Percentiles rank a stretch among this genome's conserved stretches.
phyloP scores from a whole-genome alignment of 2,113 vertebrate genomes.

The Bubo blakistoni region DNA sequence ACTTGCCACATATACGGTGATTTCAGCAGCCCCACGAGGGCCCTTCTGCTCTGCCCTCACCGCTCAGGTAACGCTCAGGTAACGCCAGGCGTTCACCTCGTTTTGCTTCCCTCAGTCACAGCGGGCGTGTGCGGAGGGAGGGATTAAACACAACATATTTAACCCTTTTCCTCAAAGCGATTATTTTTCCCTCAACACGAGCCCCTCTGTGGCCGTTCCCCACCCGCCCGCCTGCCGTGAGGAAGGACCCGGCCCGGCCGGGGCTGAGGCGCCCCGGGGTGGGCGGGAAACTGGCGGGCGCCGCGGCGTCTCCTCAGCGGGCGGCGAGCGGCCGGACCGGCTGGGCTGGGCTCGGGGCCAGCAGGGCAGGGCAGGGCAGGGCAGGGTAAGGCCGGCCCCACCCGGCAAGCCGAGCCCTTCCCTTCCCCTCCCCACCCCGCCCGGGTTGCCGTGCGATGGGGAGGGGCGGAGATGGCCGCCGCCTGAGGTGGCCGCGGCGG shows the following conservation, averaged over 20 bases:
- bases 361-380: not conserved
- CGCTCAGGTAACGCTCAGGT: not conserved
- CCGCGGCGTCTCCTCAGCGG: not conserved
- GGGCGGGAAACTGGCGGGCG: not conserved
- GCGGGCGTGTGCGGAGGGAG: not conserved
- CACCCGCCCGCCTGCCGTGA: not conserved
- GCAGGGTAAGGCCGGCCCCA: not conserved
- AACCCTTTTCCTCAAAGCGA: not conserved
- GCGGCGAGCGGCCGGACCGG: not conserved
- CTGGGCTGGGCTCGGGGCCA: too few species aligned
- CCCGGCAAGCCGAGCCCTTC: not conserved
- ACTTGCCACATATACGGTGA: rapidly evolving
- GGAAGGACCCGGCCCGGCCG: not conserved
- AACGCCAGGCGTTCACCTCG: not conserved
- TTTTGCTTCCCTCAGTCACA: not conserved
- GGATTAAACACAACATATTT: rapidly evolving
- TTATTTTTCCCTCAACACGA: rapidly evolving
- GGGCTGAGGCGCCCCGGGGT: not conserved
- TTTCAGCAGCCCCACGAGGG: too few species aligned
- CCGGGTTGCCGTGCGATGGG: not conserved
- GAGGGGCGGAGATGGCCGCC: not conserved
- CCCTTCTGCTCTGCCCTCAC: not conserved
- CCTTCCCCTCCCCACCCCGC: not conserved
- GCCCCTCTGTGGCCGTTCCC: not conserved
- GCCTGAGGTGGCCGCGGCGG: not conserved